Base-by-base conservation (phyloP, 1,140 invertebrate species). In the Camponotus floridanus region DNA sequence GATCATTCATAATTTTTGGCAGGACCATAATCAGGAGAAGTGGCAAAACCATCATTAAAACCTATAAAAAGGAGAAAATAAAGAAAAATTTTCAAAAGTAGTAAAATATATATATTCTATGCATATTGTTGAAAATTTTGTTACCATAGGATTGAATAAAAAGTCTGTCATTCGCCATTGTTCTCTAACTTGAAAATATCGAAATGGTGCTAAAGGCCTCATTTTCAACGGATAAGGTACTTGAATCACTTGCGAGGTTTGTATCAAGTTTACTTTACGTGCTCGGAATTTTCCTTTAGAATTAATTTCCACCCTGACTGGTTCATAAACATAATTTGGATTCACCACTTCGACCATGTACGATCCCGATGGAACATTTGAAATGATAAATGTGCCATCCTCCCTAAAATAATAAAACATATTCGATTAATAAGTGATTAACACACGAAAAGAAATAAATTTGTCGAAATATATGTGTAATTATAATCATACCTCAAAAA, bases 1-100 rank as follows among this genome's bases (percentile, higher is more conserved):
- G 98, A 95, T 99, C 98, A 93, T 98, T 99, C 97, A 99, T 98
- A 96, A 99, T 97, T 95, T 99, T 99, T 11, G 99, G 99, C 89
- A 99, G 94, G 81, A 99, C 96, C 97, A 99, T 98, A 87, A 99
- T 98, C 0, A 99, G 94, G 0, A 99, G 89, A 13, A 99, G 95
- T 1, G 99, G 99, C 70, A 99, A 92, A 36, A 99, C 97, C 98
- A 99, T 99, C 97, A 99, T 99, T 76, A 99, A 96, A 1, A 99
- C 96, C 96, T 96, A 79, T 26, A 92, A 92, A 85, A 81, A 85
- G 51, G 4, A 70, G 70, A 42, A 31, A 18, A 15, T 26, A 33
- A 8, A n/a, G 21, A 59, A 74, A 57, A 0, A 13, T 36, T 21
- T 31, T 61, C 45, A 18, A 36, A 33, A 13, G 18, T 55, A 51